Evolutionary conservation across 2,797 vertebrate genomes (phyloP).

Genomic region (Dermochelys coriacea): DNA sequence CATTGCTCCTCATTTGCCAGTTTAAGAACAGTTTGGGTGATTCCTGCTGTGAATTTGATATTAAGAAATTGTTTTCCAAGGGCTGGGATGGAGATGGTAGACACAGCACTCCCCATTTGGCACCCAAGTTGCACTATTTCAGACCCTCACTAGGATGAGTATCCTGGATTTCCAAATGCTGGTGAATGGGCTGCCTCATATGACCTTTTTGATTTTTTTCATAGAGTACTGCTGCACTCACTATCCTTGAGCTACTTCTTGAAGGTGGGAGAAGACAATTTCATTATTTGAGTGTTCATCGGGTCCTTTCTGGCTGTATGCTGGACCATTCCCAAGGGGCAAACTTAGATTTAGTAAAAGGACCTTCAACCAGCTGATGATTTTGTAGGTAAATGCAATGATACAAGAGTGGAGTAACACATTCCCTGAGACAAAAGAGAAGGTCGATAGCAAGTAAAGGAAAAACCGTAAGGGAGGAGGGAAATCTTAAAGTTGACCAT

Average conservation of each 20-base stretch:
- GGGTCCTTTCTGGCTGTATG: background rate
- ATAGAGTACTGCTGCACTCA: background rate
- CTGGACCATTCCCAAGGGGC: background rate
- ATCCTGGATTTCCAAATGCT: fast-evolving
- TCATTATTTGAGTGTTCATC: background rate
- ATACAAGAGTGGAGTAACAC: background rate
- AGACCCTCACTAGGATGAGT: background rate
- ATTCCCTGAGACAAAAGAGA: constrained; percentile 69
- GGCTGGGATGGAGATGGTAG: background rate
- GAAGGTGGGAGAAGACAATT: background rate
- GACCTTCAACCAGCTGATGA: background rate
- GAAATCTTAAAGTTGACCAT: background rate
- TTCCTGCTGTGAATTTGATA: background rate
- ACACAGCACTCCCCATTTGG: background rate
- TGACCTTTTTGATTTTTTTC: background rate
- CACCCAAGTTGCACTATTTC: background rate
- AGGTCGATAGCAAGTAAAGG: background rate
- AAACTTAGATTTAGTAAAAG: background rate
- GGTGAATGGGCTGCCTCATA: background rate
- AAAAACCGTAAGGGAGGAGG: background rate
- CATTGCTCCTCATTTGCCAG: background rate
- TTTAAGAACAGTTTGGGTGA: too few relatives aligned
- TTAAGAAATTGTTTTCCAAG: background rate
- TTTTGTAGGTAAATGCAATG: constrained; percentile 41
- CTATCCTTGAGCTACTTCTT: background rate